A percentile compares a stretch with the other conserved stretches of the same genome.
Evolutionary conservation across 2,797 vertebrate genomes (phyloP).

Genomic region (Platyrinchus mystaceus): DNA sequence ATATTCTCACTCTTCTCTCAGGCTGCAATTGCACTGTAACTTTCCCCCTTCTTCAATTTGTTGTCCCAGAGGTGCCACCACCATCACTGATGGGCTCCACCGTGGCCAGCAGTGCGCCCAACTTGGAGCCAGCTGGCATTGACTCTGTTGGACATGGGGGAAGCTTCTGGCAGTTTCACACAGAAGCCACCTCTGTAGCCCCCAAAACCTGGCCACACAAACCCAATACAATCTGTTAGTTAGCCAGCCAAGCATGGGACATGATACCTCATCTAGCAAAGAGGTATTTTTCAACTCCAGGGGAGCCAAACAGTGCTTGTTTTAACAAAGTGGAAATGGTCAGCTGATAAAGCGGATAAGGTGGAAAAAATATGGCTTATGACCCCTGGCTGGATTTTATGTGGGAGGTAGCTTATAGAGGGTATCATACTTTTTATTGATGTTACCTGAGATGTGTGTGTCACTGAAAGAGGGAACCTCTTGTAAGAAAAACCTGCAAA

Average conservation of each 20-base stretch:
- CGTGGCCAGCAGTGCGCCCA: accelerated
- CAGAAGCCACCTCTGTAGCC: neutral
- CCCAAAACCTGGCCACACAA: neutral
- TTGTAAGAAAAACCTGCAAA: neutral
- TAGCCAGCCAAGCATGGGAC: neutral
- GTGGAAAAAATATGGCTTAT: neutral
- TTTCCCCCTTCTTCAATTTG: neutral
- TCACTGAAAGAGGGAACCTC: neutral
- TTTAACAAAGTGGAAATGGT: neutral
- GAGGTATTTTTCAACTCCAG: neutral
- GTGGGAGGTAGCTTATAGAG: neutral
- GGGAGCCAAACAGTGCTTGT: neutral
- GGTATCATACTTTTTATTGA: neutral
- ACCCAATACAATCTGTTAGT: neutral
- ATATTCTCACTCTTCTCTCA: neutral
- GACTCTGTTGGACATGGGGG: neutral
- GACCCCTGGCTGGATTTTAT: neutral
- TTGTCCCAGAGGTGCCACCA: neutral
- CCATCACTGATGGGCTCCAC: neutral
- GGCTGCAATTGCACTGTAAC: neutral
- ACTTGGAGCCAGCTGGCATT: neutral
- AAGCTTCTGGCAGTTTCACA: neutral
- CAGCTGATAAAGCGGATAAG: neutral
- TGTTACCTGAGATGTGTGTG: neutral
- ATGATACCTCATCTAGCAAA: neutral